A percentile compares a stretch with the other conserved stretches of the same genome.
Conservation (phyloP, 2,888 invertebrate genomes). For the Pasiphila rectangulata region DNA sequence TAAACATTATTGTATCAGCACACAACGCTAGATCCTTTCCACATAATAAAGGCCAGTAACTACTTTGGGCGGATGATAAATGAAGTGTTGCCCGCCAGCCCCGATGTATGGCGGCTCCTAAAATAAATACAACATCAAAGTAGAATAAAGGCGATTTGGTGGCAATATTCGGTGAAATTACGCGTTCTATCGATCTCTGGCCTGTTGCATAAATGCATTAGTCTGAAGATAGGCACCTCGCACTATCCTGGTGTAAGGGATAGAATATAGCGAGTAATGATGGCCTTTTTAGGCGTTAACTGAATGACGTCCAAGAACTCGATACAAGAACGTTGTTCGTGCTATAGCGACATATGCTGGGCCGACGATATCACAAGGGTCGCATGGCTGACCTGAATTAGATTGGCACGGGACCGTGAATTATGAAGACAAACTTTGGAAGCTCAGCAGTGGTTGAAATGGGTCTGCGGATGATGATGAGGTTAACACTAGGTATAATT, state of each 20-base stretch:
- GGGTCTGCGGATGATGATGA: too few species aligned
- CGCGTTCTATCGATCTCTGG: slow-evolving; percentile 68
- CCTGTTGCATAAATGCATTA: slow-evolving; percentile 80
- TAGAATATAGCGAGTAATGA: slow-evolving; percentile 31
- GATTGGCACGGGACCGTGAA: too few species aligned
- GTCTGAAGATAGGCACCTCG: slow-evolving; percentile 76
- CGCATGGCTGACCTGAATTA: too few species aligned
- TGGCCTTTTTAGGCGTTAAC: not conserved
- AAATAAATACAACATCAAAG: slow-evolving; percentile 45
- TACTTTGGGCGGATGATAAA: slow-evolving; percentile 26
- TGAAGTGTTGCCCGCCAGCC: slow-evolving; percentile 26
- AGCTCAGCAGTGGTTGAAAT: too few species aligned
- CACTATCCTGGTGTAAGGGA: slow-evolving; percentile 41
- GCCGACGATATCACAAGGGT: too few species aligned
- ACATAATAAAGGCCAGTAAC: slow-evolving; percentile 2
- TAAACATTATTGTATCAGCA: too few species aligned
- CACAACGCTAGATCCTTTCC: not conserved
- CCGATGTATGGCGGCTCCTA: slow-evolving; percentile 25
- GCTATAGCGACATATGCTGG: too few species aligned
- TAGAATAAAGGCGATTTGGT: slow-evolving; percentile 49
- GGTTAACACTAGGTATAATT: too few species aligned
- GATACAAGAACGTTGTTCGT: too few species aligned
- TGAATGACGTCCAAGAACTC: too few species aligned
- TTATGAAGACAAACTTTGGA: too few species aligned
- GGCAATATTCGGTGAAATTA: slow-evolving; percentile 67